Percentiles rank a stretch among this genome's conserved stretches.
Conservation (phyloP, 1,140 invertebrate genomes). For the Drosophila kurseongensis region DNA sequence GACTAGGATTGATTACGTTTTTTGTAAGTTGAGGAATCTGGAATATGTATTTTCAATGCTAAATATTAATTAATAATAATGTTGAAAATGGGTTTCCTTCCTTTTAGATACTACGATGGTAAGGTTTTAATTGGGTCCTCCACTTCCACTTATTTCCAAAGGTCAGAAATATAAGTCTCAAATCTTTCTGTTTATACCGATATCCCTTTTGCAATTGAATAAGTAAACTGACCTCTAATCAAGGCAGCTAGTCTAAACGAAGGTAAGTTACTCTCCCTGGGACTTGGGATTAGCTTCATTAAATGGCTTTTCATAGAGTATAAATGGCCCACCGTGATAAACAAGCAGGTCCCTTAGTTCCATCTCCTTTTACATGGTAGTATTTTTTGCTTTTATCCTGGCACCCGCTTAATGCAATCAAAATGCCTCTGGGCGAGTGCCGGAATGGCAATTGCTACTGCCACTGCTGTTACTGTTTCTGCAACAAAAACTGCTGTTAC, state of each 20-base stretch:
- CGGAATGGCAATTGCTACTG: conserved; percentile 37
- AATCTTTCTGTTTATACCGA: too few relatives aligned
- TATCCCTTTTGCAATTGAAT: neutral
- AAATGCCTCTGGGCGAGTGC: conserved; percentile 42
- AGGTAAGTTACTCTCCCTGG: conserved; percentile 12
- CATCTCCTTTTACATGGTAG: conserved; percentile 9
- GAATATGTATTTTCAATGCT: too few relatives aligned
- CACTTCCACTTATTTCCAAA: too few relatives aligned
- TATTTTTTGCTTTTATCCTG: conserved; percentile 25
- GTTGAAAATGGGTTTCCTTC: too few relatives aligned
- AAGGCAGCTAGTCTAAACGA: neutral
- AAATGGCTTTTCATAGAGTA: conserved; percentile 22
- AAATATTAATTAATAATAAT: too few relatives aligned
- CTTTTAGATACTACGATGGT: too few relatives aligned
- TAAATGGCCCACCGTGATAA: conserved; percentile 21
- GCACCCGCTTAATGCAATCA: conserved; percentile 56
- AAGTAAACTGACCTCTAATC: conserved; percentile 4
- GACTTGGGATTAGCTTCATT: neutral
- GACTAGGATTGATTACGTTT: neutral
- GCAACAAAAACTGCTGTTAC: conserved; percentile 14
- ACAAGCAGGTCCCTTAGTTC: conserved; percentile 2
- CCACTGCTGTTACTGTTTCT: conserved; percentile 1
- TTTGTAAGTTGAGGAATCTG: too few relatives aligned
- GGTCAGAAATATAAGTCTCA: too few relatives aligned
- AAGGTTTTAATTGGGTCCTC: too few relatives aligned